A percentile compares a stretch with the other conserved stretches of the same genome.
phyloP scores from a whole-genome alignment of 1,140 invertebrate genomes.

The Ceratina japonica region DNA sequence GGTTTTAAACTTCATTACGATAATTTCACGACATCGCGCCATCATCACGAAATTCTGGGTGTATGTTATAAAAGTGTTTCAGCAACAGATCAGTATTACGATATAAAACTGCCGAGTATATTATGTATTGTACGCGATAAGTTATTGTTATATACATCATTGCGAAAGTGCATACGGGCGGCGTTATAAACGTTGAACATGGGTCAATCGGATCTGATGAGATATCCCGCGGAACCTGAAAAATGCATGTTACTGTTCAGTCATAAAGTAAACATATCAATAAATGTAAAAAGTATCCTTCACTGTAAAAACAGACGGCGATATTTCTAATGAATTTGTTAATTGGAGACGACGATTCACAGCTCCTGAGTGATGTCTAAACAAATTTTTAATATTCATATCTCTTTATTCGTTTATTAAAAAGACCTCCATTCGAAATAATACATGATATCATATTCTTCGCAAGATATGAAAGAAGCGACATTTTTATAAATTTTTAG shows the following conservation, averaged over 20 bases:
- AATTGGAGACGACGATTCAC: background rate
- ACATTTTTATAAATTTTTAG: background rate
- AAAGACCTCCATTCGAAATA: too few species aligned
- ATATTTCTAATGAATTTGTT: background rate
- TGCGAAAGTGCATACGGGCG: background rate
- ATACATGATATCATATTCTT: too few species aligned
- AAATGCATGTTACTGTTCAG: conserved; percentile 11
- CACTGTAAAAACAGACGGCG: background rate
- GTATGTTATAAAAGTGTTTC: background rate
- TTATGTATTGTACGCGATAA: conserved; percentile 43
- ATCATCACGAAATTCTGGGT: background rate
- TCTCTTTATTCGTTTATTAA: too few species aligned
- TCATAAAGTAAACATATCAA: background rate
- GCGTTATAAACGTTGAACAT: background rate
- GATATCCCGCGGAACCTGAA: background rate
- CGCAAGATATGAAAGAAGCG: too few species aligned
- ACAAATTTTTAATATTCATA: too few species aligned
- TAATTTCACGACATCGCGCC: background rate
- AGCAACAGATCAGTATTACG: conserved; percentile 34
- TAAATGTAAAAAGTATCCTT: too few species aligned
- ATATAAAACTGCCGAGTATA: conserved; percentile 29
- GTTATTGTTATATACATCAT: conserved; percentile 14
- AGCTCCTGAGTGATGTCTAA: background rate
- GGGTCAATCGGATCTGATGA: background rate
- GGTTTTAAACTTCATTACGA: conserved; percentile 4